Conservation (phyloP, 2,888 invertebrate species). For the Pecten maximus region DNA sequence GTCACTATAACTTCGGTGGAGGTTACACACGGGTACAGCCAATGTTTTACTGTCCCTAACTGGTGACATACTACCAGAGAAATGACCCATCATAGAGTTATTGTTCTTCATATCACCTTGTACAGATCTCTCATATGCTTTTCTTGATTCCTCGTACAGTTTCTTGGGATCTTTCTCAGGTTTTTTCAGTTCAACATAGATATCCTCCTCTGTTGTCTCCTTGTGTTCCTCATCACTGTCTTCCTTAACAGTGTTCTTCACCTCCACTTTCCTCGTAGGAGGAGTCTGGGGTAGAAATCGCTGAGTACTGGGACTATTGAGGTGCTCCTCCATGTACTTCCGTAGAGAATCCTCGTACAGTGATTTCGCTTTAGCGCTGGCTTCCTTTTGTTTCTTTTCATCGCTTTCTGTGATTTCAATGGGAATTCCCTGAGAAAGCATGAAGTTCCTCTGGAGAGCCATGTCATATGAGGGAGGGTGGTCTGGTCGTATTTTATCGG, state of each 20-base stretch:
- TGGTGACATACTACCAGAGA: not conserved
- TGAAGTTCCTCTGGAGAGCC: conserved; percentile 73
- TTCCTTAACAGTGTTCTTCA: conserved; percentile 45
- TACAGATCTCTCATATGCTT: conserved; percentile 63
- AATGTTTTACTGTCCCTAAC: conserved; percentile 42
- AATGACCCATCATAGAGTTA: not conserved
- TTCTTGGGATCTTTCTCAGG: conserved; percentile 62
- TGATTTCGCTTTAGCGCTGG: conserved; percentile 73
- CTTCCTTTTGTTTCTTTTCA: conserved; percentile 67
- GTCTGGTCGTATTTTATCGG: conserved; percentile 66
- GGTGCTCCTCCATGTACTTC: conserved; percentile 60
- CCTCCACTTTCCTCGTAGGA: conserved; percentile 45
- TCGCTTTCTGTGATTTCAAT: conserved; percentile 65
- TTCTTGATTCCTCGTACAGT: conserved; percentile 76
- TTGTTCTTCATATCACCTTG: conserved; percentile 38
- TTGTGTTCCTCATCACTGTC: conserved; percentile 52
- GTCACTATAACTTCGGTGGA: conserved; percentile 65
- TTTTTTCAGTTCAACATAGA: conserved; percentile 48
- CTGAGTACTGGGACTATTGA: conserved; percentile 48
- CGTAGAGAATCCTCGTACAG: conserved; percentile 76
- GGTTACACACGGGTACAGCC: conserved; percentile 45
- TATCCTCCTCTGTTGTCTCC: conserved; percentile 56
- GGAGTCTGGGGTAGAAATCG: conserved; percentile 19
- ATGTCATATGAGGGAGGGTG: conserved; percentile 77
- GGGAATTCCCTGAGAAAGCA: conserved; percentile 66